A percentile compares a stretch with the other conserved stretches of the same genome.
Evolutionary conservation across 2,113 vertebrate species (phyloP).

Genomic region (Plestiodon gilberti): DNA sequence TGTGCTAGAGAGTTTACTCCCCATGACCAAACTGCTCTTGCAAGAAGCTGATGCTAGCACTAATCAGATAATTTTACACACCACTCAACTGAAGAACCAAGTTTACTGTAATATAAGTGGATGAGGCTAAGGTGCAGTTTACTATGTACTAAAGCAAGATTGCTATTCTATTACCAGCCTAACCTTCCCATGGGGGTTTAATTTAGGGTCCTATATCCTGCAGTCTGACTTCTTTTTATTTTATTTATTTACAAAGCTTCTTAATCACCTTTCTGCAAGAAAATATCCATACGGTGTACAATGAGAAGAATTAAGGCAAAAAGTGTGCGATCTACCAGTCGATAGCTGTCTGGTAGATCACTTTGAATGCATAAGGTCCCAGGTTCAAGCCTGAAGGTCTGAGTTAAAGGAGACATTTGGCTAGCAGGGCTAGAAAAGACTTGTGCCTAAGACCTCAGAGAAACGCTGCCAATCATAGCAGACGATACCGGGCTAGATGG

Average conservation of each 20-base stretch:
- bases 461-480: too few species aligned
- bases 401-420: too few species aligned
- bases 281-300: background rate
- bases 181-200: background rate
- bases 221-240: background rate
- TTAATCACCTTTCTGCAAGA: background rate
- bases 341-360: background rate
- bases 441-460: too few species aligned
- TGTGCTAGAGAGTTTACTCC: background rate
- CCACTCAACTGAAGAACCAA: background rate
- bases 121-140: background rate
- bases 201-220: background rate
- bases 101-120: background rate
- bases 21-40: background rate
- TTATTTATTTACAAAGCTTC: background rate
- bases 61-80: slow-evolving; percentile 1
- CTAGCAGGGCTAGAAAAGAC: too few species aligned
- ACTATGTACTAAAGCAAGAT: background rate
- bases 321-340: too few species aligned
- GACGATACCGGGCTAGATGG: too few species aligned
- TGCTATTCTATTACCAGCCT: background rate
- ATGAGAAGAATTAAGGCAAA: background rate
- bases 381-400: too few species aligned
- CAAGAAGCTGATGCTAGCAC: background rate
- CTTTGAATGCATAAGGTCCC: background rate